Evolutionary conservation across 2,797 vertebrate genomes (phyloP).

Genomic region (Kryptopterus vitreolus): DNA sequence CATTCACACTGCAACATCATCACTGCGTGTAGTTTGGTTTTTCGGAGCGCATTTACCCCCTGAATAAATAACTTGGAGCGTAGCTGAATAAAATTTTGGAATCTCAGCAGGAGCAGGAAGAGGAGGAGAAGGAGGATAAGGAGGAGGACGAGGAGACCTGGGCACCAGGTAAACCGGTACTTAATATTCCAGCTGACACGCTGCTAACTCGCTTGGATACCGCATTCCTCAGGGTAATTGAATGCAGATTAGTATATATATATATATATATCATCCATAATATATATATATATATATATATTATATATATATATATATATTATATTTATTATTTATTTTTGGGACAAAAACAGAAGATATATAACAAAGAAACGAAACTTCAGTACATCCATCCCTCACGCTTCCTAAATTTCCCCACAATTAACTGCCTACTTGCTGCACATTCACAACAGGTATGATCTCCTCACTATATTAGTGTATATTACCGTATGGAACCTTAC

Average conservation of each 20-base stretch:
- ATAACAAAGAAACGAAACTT: no score
- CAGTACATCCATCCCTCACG: no score
- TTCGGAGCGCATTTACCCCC: neutral
- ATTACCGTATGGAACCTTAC: no score
- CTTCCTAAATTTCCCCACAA: no score
- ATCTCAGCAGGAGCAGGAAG: neutral
- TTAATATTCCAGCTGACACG: neutral
- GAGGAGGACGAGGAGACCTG: neutral
- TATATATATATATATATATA: no score
- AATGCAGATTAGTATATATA: neutral
- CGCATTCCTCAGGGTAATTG: constrained; percentile 20
- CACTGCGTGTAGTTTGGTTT: neutral
- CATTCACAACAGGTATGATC: no score
- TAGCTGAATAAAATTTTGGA: neutral
- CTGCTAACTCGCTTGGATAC: constrained; percentile 24
- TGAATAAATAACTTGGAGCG: neutral
- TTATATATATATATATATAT: constrained; percentile 41
- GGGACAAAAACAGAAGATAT: no score
- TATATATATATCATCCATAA: no score
- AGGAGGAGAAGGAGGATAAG: no score
- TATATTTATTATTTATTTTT: no score
- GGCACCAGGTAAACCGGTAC: neutral
- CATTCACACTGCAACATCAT: neutral
- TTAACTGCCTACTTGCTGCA: no score
- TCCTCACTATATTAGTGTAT: no score